Evolutionary conservation across 92 coral and sea anemone genomes (phyloP).

Genomic region (Porites divaricata): DNA sequence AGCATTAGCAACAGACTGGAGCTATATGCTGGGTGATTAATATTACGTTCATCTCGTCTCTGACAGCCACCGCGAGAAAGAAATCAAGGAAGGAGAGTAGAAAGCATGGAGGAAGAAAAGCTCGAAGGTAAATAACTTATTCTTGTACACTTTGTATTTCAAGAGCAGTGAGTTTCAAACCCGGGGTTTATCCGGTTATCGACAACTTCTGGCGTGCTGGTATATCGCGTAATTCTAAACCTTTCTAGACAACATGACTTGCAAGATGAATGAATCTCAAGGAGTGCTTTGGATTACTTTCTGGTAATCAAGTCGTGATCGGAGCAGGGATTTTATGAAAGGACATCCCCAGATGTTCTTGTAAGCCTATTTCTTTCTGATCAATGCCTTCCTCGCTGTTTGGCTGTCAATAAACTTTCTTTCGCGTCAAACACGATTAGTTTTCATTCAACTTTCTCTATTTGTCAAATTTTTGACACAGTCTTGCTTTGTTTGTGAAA

Average conservation of each 20-base stretch:
- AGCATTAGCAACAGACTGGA: conserved; percentile 24
- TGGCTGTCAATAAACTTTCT: background rate
- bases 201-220: conserved; percentile 2
- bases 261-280: conserved; percentile 4
- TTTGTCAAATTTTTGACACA: conserved; percentile 22
- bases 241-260: conserved; percentile 17
- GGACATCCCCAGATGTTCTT: background rate
- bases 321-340: conserved; percentile 5
- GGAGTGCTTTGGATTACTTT: conserved; percentile 24
- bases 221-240: conserved; percentile 32
- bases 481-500: conserved; percentile 32
- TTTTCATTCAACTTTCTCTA: conserved; percentile 2
- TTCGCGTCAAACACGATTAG: conserved; percentile 4
- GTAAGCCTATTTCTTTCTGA: background rate
- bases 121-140: conserved; percentile 16
- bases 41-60: background rate
- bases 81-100: conserved; percentile 2
- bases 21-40: conserved; percentile 5
- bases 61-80: conserved; percentile 42
- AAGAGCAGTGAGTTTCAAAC: background rate
- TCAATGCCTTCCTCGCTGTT: background rate
- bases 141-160: too few species aligned
- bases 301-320: conserved; percentile 6
- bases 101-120: conserved; percentile 1
- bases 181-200: background rate